phyloP scores from a whole-genome alignment of 2,888 invertebrate genomes.

The Noctua fimbriata region DNA sequence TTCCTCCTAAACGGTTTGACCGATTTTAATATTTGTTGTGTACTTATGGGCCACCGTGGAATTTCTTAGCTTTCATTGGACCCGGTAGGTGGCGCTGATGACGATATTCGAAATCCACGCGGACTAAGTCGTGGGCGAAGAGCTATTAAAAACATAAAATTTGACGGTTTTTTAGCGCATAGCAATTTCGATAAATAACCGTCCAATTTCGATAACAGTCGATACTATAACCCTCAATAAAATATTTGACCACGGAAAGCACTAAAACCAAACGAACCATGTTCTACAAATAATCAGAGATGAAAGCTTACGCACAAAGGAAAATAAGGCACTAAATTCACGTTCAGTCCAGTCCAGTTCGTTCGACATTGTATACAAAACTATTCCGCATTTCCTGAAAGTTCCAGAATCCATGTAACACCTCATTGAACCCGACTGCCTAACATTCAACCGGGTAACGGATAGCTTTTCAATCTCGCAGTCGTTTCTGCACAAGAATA shows the following conservation, averaged over 20 bases:
- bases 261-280: slow-evolving; percentile 18
- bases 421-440: slow-evolving; percentile 38
- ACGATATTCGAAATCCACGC: background rate
- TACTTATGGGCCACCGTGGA: background rate
- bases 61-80: background rate
- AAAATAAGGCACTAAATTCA: slow-evolving; percentile 24
- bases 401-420: slow-evolving; percentile 30
- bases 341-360: background rate
- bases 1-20: background rate
- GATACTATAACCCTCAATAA: slow-evolving; percentile 1
- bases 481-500: slow-evolving; percentile 33
- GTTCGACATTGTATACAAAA: slow-evolving; percentile 19
- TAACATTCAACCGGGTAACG: slow-evolving; percentile 42
- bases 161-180: background rate
- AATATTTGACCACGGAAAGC: slow-evolving; percentile 9
- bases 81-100: background rate
- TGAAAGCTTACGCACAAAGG: background rate
- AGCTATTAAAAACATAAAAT: background rate
- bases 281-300: slow-evolving; percentile 7
- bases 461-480: slow-evolving; percentile 33
- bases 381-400: slow-evolving; percentile 45
- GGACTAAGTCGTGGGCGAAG: background rate
- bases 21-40: background rate
- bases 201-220: background rate
- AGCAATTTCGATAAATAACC: background rate